Conservation (phyloP, 2,113 vertebrate species). For the Alces alces region DNA sequence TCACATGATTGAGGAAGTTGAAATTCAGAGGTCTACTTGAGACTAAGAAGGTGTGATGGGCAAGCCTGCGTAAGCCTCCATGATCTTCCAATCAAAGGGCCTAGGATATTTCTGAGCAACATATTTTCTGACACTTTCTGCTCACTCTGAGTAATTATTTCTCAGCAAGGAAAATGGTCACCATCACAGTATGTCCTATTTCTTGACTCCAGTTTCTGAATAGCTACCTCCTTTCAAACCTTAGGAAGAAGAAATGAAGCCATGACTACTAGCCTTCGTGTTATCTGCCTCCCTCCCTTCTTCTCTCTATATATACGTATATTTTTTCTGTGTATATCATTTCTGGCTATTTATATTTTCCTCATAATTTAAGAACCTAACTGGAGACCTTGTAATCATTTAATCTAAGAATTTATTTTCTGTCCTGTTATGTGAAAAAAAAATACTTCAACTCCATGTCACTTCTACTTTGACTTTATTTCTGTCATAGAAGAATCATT, state of each 20-base stretch:
- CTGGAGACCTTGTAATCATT: not conserved
- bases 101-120: not conserved
- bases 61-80: not conserved
- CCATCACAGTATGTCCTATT: not conserved
- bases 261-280: not conserved
- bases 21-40: slow-evolving; percentile 13
- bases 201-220: not conserved
- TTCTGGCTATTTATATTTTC: not conserved
- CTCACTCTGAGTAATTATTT: slow-evolving; percentile 27
- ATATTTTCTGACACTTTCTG: not conserved
- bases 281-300: not conserved
- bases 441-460: not conserved
- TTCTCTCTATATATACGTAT: not conserved
- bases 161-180: not conserved
- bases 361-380: slow-evolving; percentile 10
- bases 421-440: not conserved
- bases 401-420: slow-evolving; percentile 9
- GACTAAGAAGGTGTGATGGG: not conserved
- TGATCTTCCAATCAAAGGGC: slow-evolving; percentile 14
- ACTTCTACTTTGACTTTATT: not conserved
- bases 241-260: not conserved
- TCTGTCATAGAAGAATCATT: not conserved
- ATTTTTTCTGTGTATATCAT: not conserved
- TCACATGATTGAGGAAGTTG: not conserved
- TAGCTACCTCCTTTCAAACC: not conserved